Evolutionary conservation across 2,888 invertebrate genomes (phyloP).

Genomic region (Drosophila fulvimacula): DNA sequence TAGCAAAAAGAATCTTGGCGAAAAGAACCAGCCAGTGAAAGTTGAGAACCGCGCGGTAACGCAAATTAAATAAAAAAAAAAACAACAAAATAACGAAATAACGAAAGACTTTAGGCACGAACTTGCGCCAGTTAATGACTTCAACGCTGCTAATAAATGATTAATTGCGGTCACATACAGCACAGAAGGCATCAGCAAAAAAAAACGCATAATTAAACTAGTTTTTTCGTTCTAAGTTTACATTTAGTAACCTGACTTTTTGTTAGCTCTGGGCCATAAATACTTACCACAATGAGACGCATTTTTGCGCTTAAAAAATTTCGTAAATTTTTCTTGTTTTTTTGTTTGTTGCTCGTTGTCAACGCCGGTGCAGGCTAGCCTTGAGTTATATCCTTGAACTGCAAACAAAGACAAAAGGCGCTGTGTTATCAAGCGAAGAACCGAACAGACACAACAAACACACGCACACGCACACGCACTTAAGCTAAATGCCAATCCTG

Average conservation of each 20-base stretch:
- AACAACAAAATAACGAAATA: too few relatives aligned
- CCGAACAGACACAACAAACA: conserved; percentile 24
- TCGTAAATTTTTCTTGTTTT: background rate
- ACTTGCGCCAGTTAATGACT: conserved; percentile 71
- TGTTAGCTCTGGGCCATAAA: background rate
- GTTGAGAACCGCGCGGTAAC: conserved; percentile 43
- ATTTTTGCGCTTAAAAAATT: conserved; percentile 38
- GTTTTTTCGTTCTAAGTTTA: conserved; percentile 48
- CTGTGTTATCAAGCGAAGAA: conserved; percentile 43
- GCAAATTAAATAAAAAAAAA: conserved; percentile 34
- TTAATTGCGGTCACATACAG: conserved; percentile 62
- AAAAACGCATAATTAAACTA: conserved; percentile 28
- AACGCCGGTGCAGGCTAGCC: conserved; percentile 27
- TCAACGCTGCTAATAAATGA: conserved; percentile 63
- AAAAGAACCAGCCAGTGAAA: conserved; percentile 64
- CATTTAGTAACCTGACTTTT: too few relatives aligned
- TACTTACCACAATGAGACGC: conserved; percentile 71
- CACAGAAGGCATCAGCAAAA: background rate
- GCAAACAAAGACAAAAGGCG: conserved; percentile 59
- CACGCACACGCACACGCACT: conserved; percentile 24
- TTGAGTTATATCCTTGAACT: conserved; percentile 71
- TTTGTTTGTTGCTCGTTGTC: conserved; percentile 6
- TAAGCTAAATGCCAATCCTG: conserved; percentile 40
- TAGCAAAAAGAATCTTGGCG: conserved; percentile 39
- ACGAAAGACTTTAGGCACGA: conserved; percentile 72